These are phyloP conservation scores for Plectropomus leopardus DNA, from an alignment of 2,113 vertebrate genomes.

Conservation along the genomic window DNA sequence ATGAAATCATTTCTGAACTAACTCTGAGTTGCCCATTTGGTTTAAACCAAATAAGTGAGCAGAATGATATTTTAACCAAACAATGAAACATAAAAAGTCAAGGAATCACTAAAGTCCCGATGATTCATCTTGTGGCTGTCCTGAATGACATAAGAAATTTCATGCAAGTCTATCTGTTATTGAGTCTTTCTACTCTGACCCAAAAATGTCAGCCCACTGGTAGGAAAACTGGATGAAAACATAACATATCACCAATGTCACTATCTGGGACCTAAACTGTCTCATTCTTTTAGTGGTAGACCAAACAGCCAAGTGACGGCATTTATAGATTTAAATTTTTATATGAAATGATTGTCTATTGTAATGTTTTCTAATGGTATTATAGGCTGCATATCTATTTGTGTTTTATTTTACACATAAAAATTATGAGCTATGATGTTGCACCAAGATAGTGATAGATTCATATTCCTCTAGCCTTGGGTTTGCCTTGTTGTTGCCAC, in stretches of 20 bases:
- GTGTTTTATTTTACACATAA: background rate
- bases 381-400: background rate
- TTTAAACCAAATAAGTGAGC: too few species aligned
- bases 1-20: too few species aligned
- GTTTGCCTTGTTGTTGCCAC: background rate
- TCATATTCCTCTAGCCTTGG: background rate
- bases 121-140: background rate
- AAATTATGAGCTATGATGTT: background rate
- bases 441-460: background rate
- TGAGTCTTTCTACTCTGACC: background rate
- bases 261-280: background rate
- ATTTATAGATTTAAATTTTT: background rate
- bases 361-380: too few species aligned
- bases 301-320: background rate
- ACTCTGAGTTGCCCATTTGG: too few species aligned
- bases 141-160: background rate
- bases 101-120: background rate
- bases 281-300: background rate
- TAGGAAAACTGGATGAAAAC: background rate
- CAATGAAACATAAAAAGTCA: background rate
- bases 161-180: background rate
- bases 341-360: background rate
- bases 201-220: background rate
- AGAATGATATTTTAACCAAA: too few species aligned
- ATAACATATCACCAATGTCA: background rate